Percentiles rank a stretch among this genome's conserved stretches.
Conservation (phyloP, 2,888 invertebrate genomes). For the Gari tellinella region DNA sequence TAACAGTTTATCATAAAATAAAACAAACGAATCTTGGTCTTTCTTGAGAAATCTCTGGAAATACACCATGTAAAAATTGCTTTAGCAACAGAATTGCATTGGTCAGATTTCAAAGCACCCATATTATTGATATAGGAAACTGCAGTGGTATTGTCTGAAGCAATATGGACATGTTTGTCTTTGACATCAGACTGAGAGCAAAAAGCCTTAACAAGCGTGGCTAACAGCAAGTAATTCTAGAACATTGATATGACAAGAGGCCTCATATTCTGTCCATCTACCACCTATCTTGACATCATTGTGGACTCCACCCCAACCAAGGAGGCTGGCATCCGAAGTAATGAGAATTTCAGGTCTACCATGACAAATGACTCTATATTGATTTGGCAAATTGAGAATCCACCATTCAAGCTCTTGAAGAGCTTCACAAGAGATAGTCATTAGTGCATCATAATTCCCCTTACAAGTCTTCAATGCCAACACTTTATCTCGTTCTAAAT, state of each 20-base stretch:
- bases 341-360: too few species aligned
- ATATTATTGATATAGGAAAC: conserved; percentile 40
- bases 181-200: background rate
- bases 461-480: conserved; percentile 1
- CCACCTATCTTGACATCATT: conserved; percentile 16
- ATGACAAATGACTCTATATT: conserved; percentile 1
- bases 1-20: conserved; percentile 7
- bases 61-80: conserved; percentile 23
- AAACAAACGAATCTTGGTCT: background rate
- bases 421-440: conserved; percentile 5
- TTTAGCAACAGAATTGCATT: conserved; percentile 6
- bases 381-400: conserved; percentile 10
- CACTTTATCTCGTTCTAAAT: conserved; percentile 25
- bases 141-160: conserved; percentile 37
- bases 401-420: conserved; percentile 23
- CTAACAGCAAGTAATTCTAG: conserved; percentile 24
- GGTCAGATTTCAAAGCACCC: conserved; percentile 18
- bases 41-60: conserved; percentile 2
- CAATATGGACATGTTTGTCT: conserved; percentile 29
- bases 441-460: conserved; percentile 28
- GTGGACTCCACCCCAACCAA: conserved; percentile 22
- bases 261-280: conserved; percentile 16
- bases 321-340: too few species aligned
- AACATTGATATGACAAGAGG: conserved; percentile 19
- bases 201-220: conserved; percentile 19